Evolutionary conservation across 2,888 invertebrate species (phyloP).

Genomic region (Hemicrepidius hirtus): DNA sequence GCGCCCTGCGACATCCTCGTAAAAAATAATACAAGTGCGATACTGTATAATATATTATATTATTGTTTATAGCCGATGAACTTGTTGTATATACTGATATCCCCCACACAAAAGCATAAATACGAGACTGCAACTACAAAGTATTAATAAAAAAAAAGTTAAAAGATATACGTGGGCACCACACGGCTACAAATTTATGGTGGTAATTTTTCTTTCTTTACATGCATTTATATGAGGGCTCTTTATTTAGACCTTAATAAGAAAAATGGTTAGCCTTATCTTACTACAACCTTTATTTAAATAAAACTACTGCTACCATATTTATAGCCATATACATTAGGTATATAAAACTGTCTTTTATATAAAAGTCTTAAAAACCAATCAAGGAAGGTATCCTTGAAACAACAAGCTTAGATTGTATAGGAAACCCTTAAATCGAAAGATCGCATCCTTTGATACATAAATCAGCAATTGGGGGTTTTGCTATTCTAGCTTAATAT

Average conservation of each 20-base stretch:
- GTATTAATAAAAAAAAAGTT: conserved; percentile 50
- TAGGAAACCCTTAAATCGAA: too few relatives aligned
- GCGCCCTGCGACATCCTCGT: background rate
- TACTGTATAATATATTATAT: conserved; percentile 41
- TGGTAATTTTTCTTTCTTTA: conserved; percentile 50
- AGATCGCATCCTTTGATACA: too few relatives aligned
- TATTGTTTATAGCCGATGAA: conserved; percentile 52
- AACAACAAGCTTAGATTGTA: too few relatives aligned
- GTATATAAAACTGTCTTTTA: too few relatives aligned
- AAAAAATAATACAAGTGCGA: conserved; percentile 12
- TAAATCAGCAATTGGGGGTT: too few relatives aligned
- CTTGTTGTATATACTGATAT: conserved; percentile 52
- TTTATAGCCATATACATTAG: too few relatives aligned
- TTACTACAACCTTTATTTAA: conserved; percentile 40
- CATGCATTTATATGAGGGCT: conserved; percentile 35
- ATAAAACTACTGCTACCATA: conserved; percentile 23
- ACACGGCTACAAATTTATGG: conserved; percentile 51
- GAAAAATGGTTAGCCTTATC: conserved; percentile 38
- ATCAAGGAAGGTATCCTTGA: too few relatives aligned
- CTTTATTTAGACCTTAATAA: conserved; percentile 41
- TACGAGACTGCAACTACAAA: conserved; percentile 52
- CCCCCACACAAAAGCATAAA: conserved; percentile 56
- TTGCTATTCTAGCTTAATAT: too few relatives aligned
- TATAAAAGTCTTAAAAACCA: too few relatives aligned
- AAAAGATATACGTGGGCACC: conserved; percentile 52